Conservation (phyloP, 2,797 vertebrate species). For the Moxostoma hubbsi region DNA sequence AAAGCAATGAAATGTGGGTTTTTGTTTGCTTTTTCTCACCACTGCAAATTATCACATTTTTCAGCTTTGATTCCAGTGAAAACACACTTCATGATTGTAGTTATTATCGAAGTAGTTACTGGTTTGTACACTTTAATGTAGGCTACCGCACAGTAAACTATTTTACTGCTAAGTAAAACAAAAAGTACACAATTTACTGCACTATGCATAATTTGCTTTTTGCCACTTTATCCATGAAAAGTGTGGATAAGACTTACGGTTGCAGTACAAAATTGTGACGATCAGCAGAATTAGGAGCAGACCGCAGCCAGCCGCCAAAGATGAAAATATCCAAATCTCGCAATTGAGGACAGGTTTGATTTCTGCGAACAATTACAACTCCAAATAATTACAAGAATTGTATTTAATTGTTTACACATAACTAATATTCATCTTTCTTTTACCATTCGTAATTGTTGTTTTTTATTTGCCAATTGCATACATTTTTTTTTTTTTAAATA, state of each 20-base stretch:
- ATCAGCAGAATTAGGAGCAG: conserved; percentile 74
- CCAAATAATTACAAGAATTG: background rate
- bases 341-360: conserved; percentile 47
- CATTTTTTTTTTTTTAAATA: no score
- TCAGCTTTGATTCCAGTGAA: no score
- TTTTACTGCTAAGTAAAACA: background rate
- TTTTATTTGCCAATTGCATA: no score
- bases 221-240: background rate
- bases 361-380: conserved; percentile 39
- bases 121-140: no score
- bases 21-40: no score
- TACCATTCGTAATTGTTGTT: background rate
- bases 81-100: no score
- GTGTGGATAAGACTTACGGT: conserved; percentile 66
- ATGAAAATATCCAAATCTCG: conserved; percentile 63
- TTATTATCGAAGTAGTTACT: no score
- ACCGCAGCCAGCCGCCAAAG: conserved; percentile 68
- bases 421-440: background rate
- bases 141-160: no score
- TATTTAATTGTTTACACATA: no score
- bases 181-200: background rate
- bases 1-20: no score
- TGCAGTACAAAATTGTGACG: conserved; percentile 70
- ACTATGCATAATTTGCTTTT: background rate
- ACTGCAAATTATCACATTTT: no score